Percentiles rank a stretch among this genome's conserved stretches.
phyloP scores from a whole-genome alignment of 2,797 vertebrate genomes.

The Synanceia verrucosa region DNA sequence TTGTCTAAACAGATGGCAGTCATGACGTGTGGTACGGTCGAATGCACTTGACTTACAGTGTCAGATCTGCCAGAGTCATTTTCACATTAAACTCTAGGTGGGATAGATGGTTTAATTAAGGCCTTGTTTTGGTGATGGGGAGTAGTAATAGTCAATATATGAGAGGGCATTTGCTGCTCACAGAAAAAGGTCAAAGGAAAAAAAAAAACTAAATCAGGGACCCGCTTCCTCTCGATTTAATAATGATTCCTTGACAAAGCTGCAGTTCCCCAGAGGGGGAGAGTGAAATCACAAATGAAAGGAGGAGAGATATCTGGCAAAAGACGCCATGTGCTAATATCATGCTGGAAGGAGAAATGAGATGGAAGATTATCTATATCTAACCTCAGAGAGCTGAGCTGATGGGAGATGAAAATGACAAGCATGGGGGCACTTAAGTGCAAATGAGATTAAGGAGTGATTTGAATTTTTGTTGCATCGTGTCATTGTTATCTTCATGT shows the following conservation, averaged over 20 bases:
- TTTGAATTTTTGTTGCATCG: conserved; percentile 44
- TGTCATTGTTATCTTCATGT: conserved; percentile 53
- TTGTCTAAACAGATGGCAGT: conserved; percentile 57
- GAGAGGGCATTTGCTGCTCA: conserved; percentile 20
- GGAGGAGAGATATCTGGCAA: conserved; percentile 33
- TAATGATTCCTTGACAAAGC: conserved; percentile 17
- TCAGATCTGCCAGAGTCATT: conserved; percentile 38
- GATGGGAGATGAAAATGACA: conserved; percentile 48
- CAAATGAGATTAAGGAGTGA: conserved; percentile 53
- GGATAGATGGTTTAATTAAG: conserved; percentile 46
- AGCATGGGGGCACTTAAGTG: conserved; percentile 24
- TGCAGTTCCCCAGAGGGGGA: neutral
- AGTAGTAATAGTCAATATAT: neutral
- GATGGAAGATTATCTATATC: conserved; percentile 55
- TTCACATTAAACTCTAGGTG: conserved; percentile 41
- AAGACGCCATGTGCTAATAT: conserved; percentile 25
- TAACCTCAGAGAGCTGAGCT: conserved; percentile 35
- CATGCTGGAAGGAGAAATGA: conserved; percentile 33
- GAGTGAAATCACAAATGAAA: conserved; percentile 23
- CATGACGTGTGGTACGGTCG: conserved; percentile 44
- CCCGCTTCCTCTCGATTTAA: conserved; percentile 3
- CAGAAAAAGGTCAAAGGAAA: conserved; percentile 28
- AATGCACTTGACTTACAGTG: conserved; percentile 48
- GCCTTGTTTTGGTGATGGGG: conserved; percentile 16
- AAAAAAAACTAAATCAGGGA: conserved; percentile 32